Evolutionary conservation across 64 coral and sea anemone species (phyloP).

Genomic region (Stichodactyla helianthus): DNA sequence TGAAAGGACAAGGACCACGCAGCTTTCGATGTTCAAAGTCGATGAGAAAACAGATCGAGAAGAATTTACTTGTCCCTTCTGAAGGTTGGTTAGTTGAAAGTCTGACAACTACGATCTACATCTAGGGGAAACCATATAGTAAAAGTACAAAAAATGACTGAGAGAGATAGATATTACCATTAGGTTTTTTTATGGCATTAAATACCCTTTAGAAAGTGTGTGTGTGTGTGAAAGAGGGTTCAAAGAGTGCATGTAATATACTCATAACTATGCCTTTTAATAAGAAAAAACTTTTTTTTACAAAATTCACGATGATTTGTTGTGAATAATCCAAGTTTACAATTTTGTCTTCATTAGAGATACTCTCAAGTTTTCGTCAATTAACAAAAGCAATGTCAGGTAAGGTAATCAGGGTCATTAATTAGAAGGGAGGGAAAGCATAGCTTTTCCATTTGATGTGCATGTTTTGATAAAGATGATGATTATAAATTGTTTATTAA

Average conservation of each 20-base stretch:
- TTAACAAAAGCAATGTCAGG: neutral
- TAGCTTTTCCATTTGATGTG: neutral
- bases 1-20: neutral
- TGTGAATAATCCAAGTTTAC: neutral
- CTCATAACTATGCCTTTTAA: too few relatives aligned
- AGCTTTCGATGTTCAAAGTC: neutral
- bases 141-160: neutral
- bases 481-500: too few relatives aligned
- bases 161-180: too few relatives aligned
- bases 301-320: neutral
- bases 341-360: neutral
- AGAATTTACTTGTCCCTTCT: neutral
- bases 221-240: too few relatives aligned
- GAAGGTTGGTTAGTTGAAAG: neutral
- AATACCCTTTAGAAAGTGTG: too few relatives aligned
- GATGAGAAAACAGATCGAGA: neutral
- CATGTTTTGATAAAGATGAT: too few relatives aligned
- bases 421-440: neutral
- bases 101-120: neutral
- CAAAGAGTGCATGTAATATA: too few relatives aligned
- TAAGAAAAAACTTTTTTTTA: too few relatives aligned
- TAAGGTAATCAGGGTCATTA: neutral
- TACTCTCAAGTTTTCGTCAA: neutral
- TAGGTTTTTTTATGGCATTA: too few relatives aligned
- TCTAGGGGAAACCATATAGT: too few relatives aligned